phyloP scores from a whole-genome alignment of 2,797 vertebrate genomes.

The Pristis pectinata region DNA sequence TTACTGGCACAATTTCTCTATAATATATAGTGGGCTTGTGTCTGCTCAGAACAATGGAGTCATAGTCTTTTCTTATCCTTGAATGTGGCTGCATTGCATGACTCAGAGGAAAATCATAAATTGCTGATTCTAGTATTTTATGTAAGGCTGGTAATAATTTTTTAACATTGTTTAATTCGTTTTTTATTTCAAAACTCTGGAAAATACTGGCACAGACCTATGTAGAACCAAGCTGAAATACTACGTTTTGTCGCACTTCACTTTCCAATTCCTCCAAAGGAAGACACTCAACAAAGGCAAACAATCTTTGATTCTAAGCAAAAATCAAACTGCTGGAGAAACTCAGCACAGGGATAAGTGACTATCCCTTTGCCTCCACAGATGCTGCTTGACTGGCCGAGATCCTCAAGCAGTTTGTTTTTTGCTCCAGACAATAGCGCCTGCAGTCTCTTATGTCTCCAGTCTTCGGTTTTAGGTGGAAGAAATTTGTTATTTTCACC shows the following conservation, averaged over 20 bases:
- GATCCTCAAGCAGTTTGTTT: too few relatives aligned
- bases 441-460: too few relatives aligned
- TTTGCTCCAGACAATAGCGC: too few relatives aligned
- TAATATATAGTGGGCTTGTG: slow-evolving; percentile 11
- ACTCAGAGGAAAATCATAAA: not conserved
- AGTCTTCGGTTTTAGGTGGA: not conserved
- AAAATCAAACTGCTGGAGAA: too few relatives aligned
- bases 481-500: slow-evolving; percentile 7
- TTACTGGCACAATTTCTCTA: not conserved
- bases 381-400: too few relatives aligned
- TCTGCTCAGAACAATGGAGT: slow-evolving; percentile 3
- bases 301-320: too few relatives aligned
- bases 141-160: not conserved
- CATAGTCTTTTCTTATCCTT: slow-evolving; percentile 14
- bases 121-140: slow-evolving; percentile 27
- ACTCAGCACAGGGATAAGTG: too few relatives aligned
- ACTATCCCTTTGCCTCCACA: too few relatives aligned
- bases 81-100: not conserved
- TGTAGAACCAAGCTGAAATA: not conserved
- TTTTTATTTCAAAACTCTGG: slow-evolving; percentile 25
- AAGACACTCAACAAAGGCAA: not conserved
- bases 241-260: not conserved
- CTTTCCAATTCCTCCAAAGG: not conserved
- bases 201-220: not conserved
- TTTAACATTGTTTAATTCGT: slow-evolving; percentile 29